Evolutionary conservation across 2,113 vertebrate species (phyloP).

Genomic region (Scytalopus superciliaris): DNA sequence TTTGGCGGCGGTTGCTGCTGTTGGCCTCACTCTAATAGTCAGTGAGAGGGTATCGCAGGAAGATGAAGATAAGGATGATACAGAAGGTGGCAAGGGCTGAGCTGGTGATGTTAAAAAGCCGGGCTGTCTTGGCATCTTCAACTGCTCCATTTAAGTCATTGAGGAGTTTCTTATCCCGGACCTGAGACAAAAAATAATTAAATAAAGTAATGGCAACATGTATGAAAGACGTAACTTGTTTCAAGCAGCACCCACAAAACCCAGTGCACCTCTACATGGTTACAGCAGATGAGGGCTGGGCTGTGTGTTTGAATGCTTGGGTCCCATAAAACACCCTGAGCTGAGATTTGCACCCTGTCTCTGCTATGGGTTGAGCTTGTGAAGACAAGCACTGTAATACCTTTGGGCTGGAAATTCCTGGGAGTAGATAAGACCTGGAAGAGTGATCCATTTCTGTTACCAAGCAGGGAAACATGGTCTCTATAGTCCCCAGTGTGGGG

Average conservation of each 20-base stretch:
- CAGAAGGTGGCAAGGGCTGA: conserved; percentile 82
- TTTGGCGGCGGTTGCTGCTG: background rate
- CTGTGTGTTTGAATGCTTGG: background rate
- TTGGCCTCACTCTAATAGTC: conserved; percentile 73
- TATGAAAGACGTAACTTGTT: background rate
- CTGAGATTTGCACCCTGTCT: background rate
- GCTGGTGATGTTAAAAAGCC: conserved; percentile 84
- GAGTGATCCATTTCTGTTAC: accelerated
- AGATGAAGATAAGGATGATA: conserved; percentile 79
- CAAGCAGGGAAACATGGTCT: background rate
- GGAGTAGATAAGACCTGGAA: background rate
- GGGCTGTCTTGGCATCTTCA: conserved; percentile 81
- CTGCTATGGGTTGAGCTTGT: background rate
- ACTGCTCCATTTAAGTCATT: conserved; percentile 81
- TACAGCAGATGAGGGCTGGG: background rate
- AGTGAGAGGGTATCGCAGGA: conserved; percentile 79
- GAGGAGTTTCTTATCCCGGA: conserved; percentile 83
- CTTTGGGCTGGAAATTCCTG: background rate
- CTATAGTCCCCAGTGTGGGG: accelerated
- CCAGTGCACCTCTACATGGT: background rate
- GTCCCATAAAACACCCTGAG: background rate
- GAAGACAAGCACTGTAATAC: background rate
- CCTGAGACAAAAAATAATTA: conserved; percentile 48
- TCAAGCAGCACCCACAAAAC: background rate
- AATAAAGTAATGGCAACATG: background rate